Base-by-base conservation (phyloP, 2,888 invertebrate genomes). In the Omphaloscelis lunosa region DNA sequence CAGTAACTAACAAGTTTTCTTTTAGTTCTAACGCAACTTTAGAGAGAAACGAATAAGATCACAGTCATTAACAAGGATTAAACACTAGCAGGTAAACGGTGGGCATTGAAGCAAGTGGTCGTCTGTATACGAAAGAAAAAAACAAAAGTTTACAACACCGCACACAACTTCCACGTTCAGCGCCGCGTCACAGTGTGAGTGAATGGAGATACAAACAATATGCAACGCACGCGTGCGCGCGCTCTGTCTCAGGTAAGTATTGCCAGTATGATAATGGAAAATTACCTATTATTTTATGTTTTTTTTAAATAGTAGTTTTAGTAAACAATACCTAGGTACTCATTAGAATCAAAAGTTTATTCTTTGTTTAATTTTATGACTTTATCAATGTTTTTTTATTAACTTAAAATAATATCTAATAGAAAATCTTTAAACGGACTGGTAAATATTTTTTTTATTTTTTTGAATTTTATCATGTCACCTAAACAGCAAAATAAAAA, bases 131-230 rank as follows among this genome's bases (percentile, higher is more conserved):
- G 88, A 88, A 88, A 88, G 87, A 89, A 93, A 95, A 94, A 93
- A 93, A 93, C 91, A 94, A 93, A 93, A 94, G 91, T 92, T 90
- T 89, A 91, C 88, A 89, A 91, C 91, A 89, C 90, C 89, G 90
- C 92, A 90, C 92, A 92, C 92, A 93, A 94, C 93, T 91, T 92
- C 90, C 89, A 90, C 93, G 88, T 90, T 83, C 90, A 86, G 88
- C 90, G 92, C 92, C 91, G 89, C 93, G 93, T 92, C 91, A 90
- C 93, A 93, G 96, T 96, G 96, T 96, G 96, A 92, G 96, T 96
- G 95, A 95, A 95, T 95, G 94, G 86, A 82, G 78, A 86, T 87
- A 86, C 83, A 89, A 86, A 88, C 87, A 86, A 89, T 84, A 89
- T 87, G 82, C 89, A 85, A 86, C 89, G 90, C 89, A 89, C 89